phyloP scores from a whole-genome alignment of 2,797 vertebrate genomes.

The Stomatorhinus walkeri region DNA sequence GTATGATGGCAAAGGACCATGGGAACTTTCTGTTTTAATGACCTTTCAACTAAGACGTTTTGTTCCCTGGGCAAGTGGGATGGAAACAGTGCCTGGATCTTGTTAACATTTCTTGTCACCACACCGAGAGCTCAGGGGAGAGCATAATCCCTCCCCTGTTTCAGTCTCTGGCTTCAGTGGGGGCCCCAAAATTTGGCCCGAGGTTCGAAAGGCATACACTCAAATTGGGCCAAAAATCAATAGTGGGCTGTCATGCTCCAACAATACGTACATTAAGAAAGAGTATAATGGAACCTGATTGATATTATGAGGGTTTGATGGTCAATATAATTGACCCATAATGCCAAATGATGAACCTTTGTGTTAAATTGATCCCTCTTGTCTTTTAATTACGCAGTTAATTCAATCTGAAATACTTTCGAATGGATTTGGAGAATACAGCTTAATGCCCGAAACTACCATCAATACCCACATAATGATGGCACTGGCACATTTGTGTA shows the following conservation, averaged over 20 bases:
- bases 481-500: not conserved
- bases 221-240: slow-evolving; percentile 17
- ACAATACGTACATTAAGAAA: slow-evolving; percentile 7
- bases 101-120: slow-evolving; percentile 19
- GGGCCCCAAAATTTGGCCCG: slow-evolving; percentile 28
- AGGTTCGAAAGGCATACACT: slow-evolving; percentile 36
- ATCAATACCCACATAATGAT: not conserved
- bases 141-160: slow-evolving; percentile 10
- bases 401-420: slow-evolving; percentile 17
- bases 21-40: not conserved
- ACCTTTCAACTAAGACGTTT: slow-evolving; percentile 1
- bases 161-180: slow-evolving; percentile 35
- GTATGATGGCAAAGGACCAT: not conserved
- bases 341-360: slow-evolving; percentile 18
- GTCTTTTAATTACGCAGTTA: slow-evolving; percentile 16
- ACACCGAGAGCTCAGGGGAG: slow-evolving; percentile 32
- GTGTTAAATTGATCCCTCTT: not conserved
- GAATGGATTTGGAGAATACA: slow-evolving; percentile 5
- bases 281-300: slow-evolving; percentile 10
- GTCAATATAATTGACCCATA: slow-evolving; percentile 5
- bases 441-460: not conserved
- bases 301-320: slow-evolving; percentile 10
- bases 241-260: not conserved
- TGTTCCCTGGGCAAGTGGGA: not conserved
- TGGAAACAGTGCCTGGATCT: slow-evolving; percentile 25